A percentile compares a stretch with the other conserved stretches of the same genome.
phyloP scores from a whole-genome alignment of 2,113 vertebrate genomes.

The Electrona antarctica region DNA sequence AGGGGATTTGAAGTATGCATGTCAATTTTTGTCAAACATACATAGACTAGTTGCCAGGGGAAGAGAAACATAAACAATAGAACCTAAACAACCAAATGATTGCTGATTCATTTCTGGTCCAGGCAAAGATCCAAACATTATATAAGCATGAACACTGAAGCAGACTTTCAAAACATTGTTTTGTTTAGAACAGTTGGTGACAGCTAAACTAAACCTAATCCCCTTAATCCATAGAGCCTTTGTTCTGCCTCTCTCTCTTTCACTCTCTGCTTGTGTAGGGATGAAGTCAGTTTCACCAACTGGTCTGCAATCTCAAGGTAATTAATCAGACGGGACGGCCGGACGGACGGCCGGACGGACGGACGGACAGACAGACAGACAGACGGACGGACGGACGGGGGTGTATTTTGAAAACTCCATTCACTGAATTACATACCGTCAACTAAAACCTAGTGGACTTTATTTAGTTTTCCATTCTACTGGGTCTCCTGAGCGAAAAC shows the following conservation, averaged over 20 bases:
- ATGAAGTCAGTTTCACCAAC: too few species aligned
- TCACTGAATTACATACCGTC: not conserved
- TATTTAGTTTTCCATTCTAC: not conserved
- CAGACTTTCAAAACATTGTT: slow-evolving; percentile 26
- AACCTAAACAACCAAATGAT: not conserved
- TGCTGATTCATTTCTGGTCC: not conserved
- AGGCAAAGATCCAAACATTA: slow-evolving; percentile 28
- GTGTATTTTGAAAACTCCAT: not conserved
- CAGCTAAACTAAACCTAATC: slow-evolving; percentile 45
- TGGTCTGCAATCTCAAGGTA: too few species aligned
- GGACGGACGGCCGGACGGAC: too few species aligned
- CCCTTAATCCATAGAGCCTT: slow-evolving; percentile 33
- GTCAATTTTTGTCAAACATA: not conserved
- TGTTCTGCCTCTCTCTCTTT: slow-evolving; percentile 3
- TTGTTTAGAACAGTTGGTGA: slow-evolving; percentile 54
- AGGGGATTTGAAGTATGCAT: not conserved
- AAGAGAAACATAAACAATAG: too few species aligned
- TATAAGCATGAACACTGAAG: not conserved
- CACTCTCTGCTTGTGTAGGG: not conserved
- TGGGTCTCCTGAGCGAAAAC: slow-evolving; percentile 19
- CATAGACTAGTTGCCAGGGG: not conserved
- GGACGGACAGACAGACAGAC: too few species aligned
- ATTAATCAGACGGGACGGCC: too few species aligned
- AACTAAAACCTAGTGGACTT: slow-evolving; percentile 12
- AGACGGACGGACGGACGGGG: too few species aligned